These are phyloP conservation scores for Ianthella basta DNA, from an alignment of 37 sponge, comb jelly and placozoan species.

Conservation along the genomic window DNA sequence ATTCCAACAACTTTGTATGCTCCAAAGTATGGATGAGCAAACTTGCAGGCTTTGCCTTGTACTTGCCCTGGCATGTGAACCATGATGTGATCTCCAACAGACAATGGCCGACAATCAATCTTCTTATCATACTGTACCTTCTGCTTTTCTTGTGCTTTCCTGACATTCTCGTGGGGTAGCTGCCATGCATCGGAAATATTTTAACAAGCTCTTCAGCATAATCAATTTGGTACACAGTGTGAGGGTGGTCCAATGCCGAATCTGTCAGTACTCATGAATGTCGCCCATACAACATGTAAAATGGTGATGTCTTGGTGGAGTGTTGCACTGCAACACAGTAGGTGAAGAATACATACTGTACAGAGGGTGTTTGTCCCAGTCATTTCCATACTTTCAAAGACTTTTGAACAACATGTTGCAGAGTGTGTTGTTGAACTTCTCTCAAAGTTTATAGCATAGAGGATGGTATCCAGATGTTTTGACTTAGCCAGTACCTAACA, in stretches of 20 bases:
- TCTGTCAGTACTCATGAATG: conserved; percentile 41
- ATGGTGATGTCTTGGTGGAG: conserved; percentile 51
- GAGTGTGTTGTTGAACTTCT: conserved; percentile 49
- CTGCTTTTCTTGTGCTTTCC: conserved; percentile 31
- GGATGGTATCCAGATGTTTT: too few relatives aligned
- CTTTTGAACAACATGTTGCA: conserved; percentile 30
- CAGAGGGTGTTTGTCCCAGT: conserved; percentile 53
- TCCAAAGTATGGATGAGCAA: conserved; percentile 26
- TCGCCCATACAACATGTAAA: conserved; percentile 45
- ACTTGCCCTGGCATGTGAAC: conserved; percentile 33
- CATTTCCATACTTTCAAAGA: background rate
- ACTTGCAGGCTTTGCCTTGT: conserved; percentile 28
- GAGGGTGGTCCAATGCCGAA: background rate
- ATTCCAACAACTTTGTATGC: conserved; percentile 16
- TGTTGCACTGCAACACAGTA: conserved; percentile 38
- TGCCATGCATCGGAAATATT: conserved; percentile 34
- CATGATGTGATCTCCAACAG: conserved; percentile 38
- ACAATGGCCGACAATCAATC: background rate
- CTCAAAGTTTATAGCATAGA: conserved; percentile 34
- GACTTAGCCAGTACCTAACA: background rate
- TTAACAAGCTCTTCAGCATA: conserved; percentile 20
- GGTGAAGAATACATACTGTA: conserved; percentile 52
- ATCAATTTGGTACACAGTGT: background rate
- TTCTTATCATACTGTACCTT: conserved; percentile 16
- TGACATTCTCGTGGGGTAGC: conserved; percentile 27